These are phyloP conservation scores for Nasonia vitripennis DNA, from an alignment of 1,140 invertebrate species.

Conservation along the genomic window DNA sequence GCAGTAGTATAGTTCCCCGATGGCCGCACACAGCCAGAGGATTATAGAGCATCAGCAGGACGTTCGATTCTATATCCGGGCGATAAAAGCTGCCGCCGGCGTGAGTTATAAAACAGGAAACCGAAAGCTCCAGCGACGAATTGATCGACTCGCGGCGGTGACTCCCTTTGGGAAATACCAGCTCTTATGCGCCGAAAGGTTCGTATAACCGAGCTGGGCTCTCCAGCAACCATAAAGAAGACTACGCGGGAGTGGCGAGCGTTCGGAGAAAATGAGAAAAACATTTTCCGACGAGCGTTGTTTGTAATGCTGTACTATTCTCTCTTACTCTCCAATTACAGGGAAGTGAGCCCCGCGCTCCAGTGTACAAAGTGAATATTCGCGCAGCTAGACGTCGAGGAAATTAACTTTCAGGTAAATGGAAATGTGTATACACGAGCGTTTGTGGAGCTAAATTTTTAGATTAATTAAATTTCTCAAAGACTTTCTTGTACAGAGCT, in stretches of 20 bases:
- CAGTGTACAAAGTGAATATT: background rate
- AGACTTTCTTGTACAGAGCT: background rate
- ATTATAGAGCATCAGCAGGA: background rate
- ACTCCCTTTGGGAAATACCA: background rate
- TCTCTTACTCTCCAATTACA: background rate
- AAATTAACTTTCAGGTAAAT: background rate
- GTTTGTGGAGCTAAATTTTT: background rate
- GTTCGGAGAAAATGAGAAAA: too few relatives aligned
- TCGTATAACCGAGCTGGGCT: background rate
- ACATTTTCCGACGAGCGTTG: background rate
- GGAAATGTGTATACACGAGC: background rate
- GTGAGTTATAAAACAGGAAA: background rate
- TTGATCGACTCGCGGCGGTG: slow-evolving; percentile 3
- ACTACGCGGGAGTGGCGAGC: background rate
- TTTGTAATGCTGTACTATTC: background rate
- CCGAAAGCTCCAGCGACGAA: slow-evolving; percentile 11
- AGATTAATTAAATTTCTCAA: background rate
- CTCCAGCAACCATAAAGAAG: background rate
- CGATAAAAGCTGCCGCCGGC: background rate
- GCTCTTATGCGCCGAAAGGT: background rate
- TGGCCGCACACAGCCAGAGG: background rate
- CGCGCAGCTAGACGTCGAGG: background rate
- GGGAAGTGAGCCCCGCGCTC: background rate
- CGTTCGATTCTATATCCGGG: background rate
- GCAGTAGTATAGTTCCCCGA: background rate